Evolutionary conservation across 2,797 vertebrate species (phyloP).

Genomic region (Argentina silus): DNA sequence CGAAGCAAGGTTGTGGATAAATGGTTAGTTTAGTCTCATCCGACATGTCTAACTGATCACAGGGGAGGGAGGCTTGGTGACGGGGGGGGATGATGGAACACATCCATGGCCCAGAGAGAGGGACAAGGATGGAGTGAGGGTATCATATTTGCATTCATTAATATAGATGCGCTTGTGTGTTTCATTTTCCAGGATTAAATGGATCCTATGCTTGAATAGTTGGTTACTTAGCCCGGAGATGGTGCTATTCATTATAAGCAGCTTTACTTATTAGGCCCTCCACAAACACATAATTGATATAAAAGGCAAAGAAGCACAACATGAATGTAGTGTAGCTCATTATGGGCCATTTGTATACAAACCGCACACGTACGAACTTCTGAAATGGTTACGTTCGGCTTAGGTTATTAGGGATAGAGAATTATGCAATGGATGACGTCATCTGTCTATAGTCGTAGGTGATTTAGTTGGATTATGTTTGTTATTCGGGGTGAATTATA

Average conservation of each 20-base stretch:
- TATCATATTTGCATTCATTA: slow-evolving; percentile 70
- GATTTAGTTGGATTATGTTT: no score
- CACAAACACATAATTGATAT: slow-evolving; percentile 32
- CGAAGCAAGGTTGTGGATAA: slow-evolving; percentile 37
- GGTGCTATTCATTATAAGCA: slow-evolving; percentile 61
- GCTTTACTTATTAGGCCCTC: slow-evolving; percentile 54
- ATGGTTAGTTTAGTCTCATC: slow-evolving; percentile 45
- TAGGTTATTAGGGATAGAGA: no score
- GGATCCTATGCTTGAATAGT: slow-evolving; percentile 63
- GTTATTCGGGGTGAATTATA: no score
- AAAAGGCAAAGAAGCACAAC: not conserved
- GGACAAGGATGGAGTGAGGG: slow-evolving; percentile 63
- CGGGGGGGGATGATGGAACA: slow-evolving; percentile 62
- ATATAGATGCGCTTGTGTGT: slow-evolving; percentile 68
- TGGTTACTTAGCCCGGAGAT: slow-evolving; percentile 58
- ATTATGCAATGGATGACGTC: no score
- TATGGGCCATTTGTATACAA: not conserved
- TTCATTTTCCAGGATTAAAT: slow-evolving; percentile 66
- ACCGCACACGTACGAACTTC: not conserved
- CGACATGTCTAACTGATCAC: slow-evolving; percentile 52
- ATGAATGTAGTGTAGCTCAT: not conserved
- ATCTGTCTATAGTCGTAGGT: no score
- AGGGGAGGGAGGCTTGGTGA: slow-evolving; percentile 40
- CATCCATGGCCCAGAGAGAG: slow-evolving; percentile 42
- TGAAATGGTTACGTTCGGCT: no score